phyloP scores from a whole-genome alignment of 2,888 invertebrate species.

The Synanthedon formicaeformis region DNA sequence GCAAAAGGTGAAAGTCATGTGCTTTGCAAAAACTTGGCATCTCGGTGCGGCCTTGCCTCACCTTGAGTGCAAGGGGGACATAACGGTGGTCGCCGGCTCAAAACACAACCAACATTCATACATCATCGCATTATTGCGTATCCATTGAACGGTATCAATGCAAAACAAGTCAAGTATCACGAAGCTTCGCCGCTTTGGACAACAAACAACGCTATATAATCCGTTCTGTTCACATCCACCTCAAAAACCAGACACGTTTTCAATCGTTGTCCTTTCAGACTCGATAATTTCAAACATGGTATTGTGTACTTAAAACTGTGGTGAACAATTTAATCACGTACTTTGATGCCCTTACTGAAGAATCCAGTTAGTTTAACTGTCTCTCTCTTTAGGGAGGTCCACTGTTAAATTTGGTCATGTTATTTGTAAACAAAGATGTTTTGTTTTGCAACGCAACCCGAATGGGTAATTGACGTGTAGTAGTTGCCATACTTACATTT shows the following conservation, averaged over 20 bases:
- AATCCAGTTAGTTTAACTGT: conserved; percentile 48
- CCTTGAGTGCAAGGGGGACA: conserved; percentile 66
- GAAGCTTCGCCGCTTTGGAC: neutral
- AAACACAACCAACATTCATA: conserved; percentile 10
- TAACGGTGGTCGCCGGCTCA: conserved; percentile 52
- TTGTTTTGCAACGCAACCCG: neutral
- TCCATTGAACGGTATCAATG: conserved; percentile 25
- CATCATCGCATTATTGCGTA: conserved; percentile 22
- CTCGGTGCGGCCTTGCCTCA: conserved; percentile 66
- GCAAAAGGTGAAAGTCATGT: conserved; percentile 67
- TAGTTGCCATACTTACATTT: no score
- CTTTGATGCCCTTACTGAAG: conserved; percentile 26
- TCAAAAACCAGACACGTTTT: conserved; percentile 41
- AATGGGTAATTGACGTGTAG: neutral
- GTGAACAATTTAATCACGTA: conserved; percentile 51
- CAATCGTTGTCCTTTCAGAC: conserved; percentile 48
- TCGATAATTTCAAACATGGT: conserved; percentile 31
- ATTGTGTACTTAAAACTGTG: conserved; percentile 25
- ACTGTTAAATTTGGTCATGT: neutral
- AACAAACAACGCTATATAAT: neutral
- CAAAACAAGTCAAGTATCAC: conserved; percentile 13
- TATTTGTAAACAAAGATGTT: neutral
- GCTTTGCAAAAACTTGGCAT: conserved; percentile 64
- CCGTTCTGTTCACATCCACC: conserved; percentile 1
- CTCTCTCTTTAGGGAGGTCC: conserved; percentile 16